Evolutionary conservation across 2,113 vertebrate species (phyloP).

Genomic region (Erythrocercus mccallii): DNA sequence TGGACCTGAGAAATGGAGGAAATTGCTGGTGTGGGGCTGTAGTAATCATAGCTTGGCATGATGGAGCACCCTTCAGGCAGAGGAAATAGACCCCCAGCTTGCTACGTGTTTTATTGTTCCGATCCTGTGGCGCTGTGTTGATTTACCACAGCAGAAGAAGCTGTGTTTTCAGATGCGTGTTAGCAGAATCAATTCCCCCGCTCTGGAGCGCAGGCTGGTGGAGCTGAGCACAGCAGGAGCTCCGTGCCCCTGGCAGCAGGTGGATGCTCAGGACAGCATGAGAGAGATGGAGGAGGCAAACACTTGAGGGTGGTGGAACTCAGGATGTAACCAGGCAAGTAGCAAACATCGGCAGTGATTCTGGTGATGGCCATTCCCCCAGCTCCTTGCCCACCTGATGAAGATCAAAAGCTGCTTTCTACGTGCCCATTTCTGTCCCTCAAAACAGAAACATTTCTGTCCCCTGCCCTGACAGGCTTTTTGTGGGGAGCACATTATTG

Average conservation of each 20-base stretch:
- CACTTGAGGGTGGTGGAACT: rapidly evolving
- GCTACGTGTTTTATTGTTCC: neutral
- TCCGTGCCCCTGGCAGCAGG: rapidly evolving
- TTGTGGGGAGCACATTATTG: neutral
- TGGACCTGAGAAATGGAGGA: constrained; percentile 21
- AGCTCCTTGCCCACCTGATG: rapidly evolving
- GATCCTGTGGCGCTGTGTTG: constrained; percentile 22
- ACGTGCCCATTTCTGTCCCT: neutral
- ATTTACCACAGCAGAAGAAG: constrained; percentile 14
- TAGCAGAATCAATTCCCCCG: constrained; percentile 13
- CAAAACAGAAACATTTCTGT: neutral
- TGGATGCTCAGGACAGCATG: neutral
- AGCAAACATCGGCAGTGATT: neutral
- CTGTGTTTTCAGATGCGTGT: neutral
- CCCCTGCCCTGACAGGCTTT: neutral
- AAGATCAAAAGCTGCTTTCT: neutral
- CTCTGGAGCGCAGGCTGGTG: rapidly evolving
- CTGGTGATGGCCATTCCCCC: rapidly evolving
- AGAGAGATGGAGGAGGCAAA: neutral
- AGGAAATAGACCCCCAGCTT: constrained; percentile 53
- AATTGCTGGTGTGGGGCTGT: constrained; percentile 11
- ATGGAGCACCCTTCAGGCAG: constrained; percentile 41
- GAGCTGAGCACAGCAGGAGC: neutral
- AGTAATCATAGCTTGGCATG: constrained; percentile 16
- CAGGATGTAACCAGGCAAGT: neutral